Evolutionary conservation across 2,113 vertebrate genomes (phyloP).

Genomic region (Aptenodytes forsteri): DNA sequence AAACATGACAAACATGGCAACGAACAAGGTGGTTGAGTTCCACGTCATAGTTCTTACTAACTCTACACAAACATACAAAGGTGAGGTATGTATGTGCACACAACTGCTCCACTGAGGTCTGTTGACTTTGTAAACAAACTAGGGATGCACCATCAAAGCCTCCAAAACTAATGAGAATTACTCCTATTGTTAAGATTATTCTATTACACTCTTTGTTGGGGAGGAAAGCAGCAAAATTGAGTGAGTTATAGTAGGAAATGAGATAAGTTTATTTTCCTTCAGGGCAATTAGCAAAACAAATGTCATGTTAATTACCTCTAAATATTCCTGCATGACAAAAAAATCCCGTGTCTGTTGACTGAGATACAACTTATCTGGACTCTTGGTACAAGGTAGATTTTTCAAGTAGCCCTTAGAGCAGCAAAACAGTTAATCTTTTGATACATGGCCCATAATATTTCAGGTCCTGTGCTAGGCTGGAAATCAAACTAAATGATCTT

Average conservation of each 20-base stretch:
- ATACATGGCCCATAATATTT: not conserved
- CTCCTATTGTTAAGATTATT: not conserved
- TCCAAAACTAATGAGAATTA: not conserved
- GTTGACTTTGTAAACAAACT: not conserved
- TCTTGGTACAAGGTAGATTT: not conserved
- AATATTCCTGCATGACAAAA: not conserved
- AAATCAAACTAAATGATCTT: not conserved
- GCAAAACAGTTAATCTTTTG: not conserved
- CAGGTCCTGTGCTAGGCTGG: not conserved
- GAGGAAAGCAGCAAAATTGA: not conserved
- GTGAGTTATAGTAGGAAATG: not conserved
- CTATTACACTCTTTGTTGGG: not conserved
- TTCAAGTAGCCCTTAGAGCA: not conserved
- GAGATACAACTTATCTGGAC: not conserved
- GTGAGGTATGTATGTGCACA: not conserved
- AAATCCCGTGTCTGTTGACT: not conserved
- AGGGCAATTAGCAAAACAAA: not conserved
- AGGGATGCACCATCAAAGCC: not conserved
- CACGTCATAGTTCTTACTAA: not conserved
- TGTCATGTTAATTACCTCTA: not conserved
- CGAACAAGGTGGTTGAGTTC: not conserved
- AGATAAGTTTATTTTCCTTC: not conserved
- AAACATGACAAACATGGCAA: not conserved
- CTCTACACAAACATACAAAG: not conserved
- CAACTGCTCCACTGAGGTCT: not conserved